Evolutionary conservation across 2,888 invertebrate species (phyloP).

Genomic region (Tuta absoluta): DNA sequence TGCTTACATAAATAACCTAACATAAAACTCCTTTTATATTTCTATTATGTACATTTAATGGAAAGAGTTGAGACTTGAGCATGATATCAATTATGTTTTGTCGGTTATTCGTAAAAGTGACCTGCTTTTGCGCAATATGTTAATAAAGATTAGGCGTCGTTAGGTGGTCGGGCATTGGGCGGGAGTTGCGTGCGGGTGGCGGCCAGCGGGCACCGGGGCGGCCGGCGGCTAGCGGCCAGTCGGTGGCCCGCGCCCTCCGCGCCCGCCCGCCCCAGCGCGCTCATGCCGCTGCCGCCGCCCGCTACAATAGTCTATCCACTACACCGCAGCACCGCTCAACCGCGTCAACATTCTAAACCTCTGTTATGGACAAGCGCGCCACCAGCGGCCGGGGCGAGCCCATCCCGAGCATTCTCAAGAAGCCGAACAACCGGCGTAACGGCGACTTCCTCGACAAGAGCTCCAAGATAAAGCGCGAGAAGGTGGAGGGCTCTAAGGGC

Average conservation of each 20-base stretch:
- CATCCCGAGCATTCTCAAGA: conserved; percentile 76
- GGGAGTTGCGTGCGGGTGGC: conserved; percentile 45
- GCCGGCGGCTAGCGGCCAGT: conserved; percentile 52
- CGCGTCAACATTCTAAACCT: conserved; percentile 47
- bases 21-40: neutral
- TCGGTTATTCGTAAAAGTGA: conserved; percentile 58
- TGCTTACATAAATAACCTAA: too few species aligned
- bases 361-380: conserved; percentile 74
- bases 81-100: conserved; percentile 34
- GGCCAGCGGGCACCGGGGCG: conserved; percentile 34
- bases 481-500: conserved; percentile 59
- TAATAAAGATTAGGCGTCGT: conserved; percentile 62
- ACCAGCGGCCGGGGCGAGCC: conserved; percentile 69
- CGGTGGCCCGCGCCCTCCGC: conserved; percentile 75
- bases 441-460: conserved; percentile 73
- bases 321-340: conserved; percentile 41
- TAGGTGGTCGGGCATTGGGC: conserved; percentile 54
- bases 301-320: conserved; percentile 29
- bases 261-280: conserved; percentile 59
- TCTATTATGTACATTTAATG: neutral
- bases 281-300: conserved; percentile 42
- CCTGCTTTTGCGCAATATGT: conserved; percentile 65
- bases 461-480: conserved; percentile 72
- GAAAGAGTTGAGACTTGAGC: neutral
- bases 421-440: conserved; percentile 63